A percentile compares a stretch with the other conserved stretches of the same genome.
phyloP scores from a whole-genome alignment of 2,797 vertebrate genomes.

The Ispidina lecontei region DNA sequence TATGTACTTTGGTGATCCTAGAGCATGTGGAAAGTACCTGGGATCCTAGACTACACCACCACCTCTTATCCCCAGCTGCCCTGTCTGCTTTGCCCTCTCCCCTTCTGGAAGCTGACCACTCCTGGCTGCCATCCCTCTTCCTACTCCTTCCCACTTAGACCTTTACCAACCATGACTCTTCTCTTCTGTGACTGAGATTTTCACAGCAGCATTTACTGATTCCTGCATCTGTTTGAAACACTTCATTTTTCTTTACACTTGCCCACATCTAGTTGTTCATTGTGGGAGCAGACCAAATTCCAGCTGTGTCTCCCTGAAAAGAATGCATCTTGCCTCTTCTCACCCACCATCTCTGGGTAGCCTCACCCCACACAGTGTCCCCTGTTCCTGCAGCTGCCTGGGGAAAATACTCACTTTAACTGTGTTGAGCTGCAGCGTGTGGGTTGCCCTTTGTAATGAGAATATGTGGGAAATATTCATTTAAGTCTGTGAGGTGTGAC shows the following conservation, averaged over 20 bases:
- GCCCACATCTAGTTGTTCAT: neutral
- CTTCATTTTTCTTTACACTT: neutral
- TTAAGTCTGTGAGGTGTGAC: neutral
- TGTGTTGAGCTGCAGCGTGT: neutral
- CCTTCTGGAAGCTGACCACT: neutral
- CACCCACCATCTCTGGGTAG: accelerated
- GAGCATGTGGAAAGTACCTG: neutral
- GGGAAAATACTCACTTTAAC: neutral
- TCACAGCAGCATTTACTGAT: neutral
- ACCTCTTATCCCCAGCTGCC: neutral
- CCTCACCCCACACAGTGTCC: neutral
- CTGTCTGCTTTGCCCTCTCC: neutral
- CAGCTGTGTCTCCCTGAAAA: neutral
- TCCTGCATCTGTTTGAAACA: neutral
- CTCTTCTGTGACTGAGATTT: neutral
- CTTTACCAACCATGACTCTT: neutral
- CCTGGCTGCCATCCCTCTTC: neutral
- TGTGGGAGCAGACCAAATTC: neutral
- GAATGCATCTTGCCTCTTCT: neutral
- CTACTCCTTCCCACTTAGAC: neutral
- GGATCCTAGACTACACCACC: neutral
- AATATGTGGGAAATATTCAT: neutral
- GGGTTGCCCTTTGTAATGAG: neutral
- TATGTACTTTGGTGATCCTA: neutral
- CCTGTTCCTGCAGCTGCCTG: neutral